These are phyloP conservation scores for Bellardia pandia DNA, from an alignment of 2,888 invertebrate genomes.

Conservation along the genomic window DNA sequence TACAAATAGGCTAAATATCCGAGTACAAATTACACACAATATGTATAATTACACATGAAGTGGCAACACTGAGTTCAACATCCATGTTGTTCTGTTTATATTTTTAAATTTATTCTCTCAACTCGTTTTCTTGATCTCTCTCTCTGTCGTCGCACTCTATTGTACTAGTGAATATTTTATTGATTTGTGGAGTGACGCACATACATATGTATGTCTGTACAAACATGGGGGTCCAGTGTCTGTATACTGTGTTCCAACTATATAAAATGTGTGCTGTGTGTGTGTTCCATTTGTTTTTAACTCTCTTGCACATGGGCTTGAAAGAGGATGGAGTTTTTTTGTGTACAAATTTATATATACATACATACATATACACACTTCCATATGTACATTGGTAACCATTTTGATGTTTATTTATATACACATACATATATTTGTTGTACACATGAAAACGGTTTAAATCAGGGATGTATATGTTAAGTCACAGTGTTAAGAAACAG, in stretches of 20 bases:
- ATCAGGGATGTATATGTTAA: constrained; percentile 6
- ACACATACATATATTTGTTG: not conserved
- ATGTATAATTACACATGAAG: too few species aligned
- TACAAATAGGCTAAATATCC: too few species aligned
- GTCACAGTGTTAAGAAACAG: not conserved
- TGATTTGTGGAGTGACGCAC: constrained; percentile 32
- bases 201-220: not conserved
- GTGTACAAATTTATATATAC: not conserved
- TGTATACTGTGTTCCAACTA: not conserved
- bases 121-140: constrained; percentile 8
- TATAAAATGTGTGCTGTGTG: not conserved
- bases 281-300: constrained; percentile 20
- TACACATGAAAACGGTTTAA: not conserved
- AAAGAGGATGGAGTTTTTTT: constrained; percentile 31
- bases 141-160: not conserved
- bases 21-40: too few species aligned
- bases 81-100: constrained; percentile 27
- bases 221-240: constrained; percentile 36
- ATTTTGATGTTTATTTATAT: constrained; percentile 33
- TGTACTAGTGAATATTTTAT: constrained; percentile 12
- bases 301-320: constrained; percentile 15
- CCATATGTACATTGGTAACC: constrained; percentile 8
- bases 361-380: not conserved
- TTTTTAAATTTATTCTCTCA: constrained; percentile 5
- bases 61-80: not conserved